Conservation (phyloP, 2,113 vertebrate species). For the Paralichthys olivaceus region DNA sequence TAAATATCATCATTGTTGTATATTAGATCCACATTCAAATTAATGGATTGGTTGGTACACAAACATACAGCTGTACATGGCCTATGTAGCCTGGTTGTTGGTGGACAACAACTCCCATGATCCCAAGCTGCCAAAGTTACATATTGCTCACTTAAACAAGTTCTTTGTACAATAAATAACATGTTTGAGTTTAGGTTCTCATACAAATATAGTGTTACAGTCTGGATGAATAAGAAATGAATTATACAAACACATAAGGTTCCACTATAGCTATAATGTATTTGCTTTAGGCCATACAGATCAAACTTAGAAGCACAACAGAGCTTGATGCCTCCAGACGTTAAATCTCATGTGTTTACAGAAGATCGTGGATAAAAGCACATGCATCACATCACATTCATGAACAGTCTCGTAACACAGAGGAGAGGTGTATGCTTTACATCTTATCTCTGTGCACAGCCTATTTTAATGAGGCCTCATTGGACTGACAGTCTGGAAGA, state of each 20-base stretch:
- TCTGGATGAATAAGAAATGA: background rate
- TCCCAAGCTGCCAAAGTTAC: too few species aligned
- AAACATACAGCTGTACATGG: background rate
- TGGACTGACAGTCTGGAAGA: conserved; percentile 62
- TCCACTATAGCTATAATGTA: background rate
- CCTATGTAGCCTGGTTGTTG: background rate
- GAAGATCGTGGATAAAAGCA: background rate
- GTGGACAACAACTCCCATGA: too few species aligned
- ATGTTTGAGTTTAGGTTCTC: too few species aligned
- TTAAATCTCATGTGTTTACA: background rate
- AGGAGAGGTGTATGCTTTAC: conserved; percentile 25
- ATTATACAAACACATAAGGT: background rate
- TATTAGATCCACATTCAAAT: background rate
- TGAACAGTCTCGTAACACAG: conserved; percentile 4
- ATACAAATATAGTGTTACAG: background rate
- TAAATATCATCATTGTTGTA: background rate
- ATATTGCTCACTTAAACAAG: too few species aligned
- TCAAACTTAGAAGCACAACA: background rate
- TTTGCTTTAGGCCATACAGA: background rate
- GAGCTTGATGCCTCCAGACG: background rate
- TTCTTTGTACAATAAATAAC: too few species aligned
- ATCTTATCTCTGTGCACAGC: conserved; percentile 44
- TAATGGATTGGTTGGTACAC: background rate
- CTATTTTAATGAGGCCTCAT: conserved; percentile 78
- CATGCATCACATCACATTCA: background rate